These are phyloP conservation scores for Himalopsyche kuldschensis DNA, from an alignment of 2,888 invertebrate genomes.

Conservation along the genomic window DNA sequence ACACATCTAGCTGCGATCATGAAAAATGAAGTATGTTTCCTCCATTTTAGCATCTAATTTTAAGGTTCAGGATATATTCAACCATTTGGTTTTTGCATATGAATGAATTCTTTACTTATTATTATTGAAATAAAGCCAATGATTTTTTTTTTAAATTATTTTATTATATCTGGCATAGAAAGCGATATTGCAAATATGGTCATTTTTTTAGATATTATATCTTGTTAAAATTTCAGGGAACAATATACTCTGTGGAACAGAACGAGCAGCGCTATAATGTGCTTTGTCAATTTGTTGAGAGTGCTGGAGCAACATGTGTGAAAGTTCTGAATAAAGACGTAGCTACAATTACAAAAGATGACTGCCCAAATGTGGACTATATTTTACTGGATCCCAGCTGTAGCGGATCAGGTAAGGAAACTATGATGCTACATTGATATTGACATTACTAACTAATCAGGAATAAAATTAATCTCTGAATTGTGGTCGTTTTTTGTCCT, in stretches of 20 bases:
- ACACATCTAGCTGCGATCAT: constrained; percentile 85
- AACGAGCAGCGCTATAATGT: constrained; percentile 66
- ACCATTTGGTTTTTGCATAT: background rate
- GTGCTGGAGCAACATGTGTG: constrained; percentile 70
- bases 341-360: constrained; percentile 62
- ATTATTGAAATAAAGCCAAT: too few species aligned
- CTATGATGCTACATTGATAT: background rate
- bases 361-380: constrained; percentile 75
- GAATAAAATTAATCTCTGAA: too few species aligned
- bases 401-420: constrained; percentile 80
- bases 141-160: too few species aligned
- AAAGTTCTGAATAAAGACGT: constrained; percentile 72
- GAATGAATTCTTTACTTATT: too few species aligned
- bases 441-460: too few species aligned
- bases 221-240: constrained; percentile 55
- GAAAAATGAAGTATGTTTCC: constrained; percentile 66
- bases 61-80: background rate
- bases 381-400: constrained; percentile 97
- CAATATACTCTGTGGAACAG: constrained; percentile 81
- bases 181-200: constrained; percentile 30
- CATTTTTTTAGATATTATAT: background rate
- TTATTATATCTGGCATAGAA: too few species aligned
- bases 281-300: constrained; percentile 65
- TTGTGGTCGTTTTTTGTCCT: too few species aligned
- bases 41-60: background rate